Evolutionary conservation across 2,888 invertebrate species (phyloP).

Genomic region (Tetranychus truncatus): DNA sequence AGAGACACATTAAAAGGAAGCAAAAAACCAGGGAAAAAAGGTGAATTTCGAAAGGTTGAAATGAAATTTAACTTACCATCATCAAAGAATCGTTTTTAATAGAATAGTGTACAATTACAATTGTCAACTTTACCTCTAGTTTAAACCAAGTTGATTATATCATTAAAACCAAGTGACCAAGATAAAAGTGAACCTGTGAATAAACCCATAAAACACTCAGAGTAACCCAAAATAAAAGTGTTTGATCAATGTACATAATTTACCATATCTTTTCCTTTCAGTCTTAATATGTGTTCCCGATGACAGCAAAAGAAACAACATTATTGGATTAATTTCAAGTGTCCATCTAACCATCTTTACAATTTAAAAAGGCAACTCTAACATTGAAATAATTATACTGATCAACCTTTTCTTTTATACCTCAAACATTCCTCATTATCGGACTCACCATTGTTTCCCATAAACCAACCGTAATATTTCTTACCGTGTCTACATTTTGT

Average conservation of each 20-base stretch:
- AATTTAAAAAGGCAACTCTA: no score
- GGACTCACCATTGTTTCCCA: no score
- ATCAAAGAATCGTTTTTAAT: not conserved
- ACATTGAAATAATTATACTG: no score
- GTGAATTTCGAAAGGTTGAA: not conserved
- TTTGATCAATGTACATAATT: not conserved
- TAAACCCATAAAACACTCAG: not conserved
- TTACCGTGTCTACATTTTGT: no score
- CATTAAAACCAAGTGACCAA: not conserved
- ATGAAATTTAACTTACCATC: slow-evolving; percentile 2
- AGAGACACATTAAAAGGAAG: not conserved
- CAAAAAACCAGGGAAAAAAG: not conserved
- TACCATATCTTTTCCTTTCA: not conserved
- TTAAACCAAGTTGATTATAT: not conserved
- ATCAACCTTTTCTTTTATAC: no score
- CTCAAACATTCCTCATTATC: no score
- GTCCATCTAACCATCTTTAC: no score
- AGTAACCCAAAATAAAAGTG: not conserved
- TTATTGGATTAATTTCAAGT: not conserved
- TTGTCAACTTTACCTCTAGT: not conserved
- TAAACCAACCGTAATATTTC: no score
- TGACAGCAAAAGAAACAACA: not conserved
- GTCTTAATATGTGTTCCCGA: no score
- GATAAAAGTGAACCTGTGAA: not conserved
- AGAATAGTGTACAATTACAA: no score